Base-by-base conservation (phyloP, 2,888 invertebrate species). In the Drosophila quasianomalipes region DNA sequence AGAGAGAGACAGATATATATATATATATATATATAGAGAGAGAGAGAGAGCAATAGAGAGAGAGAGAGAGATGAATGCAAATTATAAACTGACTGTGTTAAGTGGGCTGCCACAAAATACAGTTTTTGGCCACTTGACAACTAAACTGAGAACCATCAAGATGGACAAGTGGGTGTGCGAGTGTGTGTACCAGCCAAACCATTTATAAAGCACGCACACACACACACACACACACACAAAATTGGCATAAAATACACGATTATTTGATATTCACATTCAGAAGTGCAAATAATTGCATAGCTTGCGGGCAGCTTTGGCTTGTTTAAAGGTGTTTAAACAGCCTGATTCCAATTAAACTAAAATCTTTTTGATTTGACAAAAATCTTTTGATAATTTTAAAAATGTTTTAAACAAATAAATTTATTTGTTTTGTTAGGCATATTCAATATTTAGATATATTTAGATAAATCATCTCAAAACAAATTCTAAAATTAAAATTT, bases 201-300 rank as follows among this genome's bases (percentile, higher is more conserved):
- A 76, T 60, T 63, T 58, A 60, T 16, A 28, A 70, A 10, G n/a
- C 37, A 7, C 41, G 4, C n/a, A 41, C 35, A 54, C 58, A 62
- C 51, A 37, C 37, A 37, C 37, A 16, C 37, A 37, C 41, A 10
- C n/a, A 41, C 35, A 54, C 58, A 62, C 51, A 63, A 37, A 51
- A 39, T 14, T 12, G 54, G 19, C 44, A 33, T 41, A 19, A 44
- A 33, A 47, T 22, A 22, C 39, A 19, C n/a, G 7, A n/a, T 37
- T 49, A 54, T 33, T 33, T 19, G 19, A 28, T 39, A 55, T 39
- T 49, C 47, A 22, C 28, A 53, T 59, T 70, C 14, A 22, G 22
- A 44, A 14, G 44, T 47, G 22, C 22, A 16, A 9, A 47, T 47
- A 22, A 63, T 61, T 51, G 59, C 31, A 39, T 9, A 26, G 16